Conservation (phyloP, 2,888 invertebrate species). For the Brachyopa scutellaris region DNA sequence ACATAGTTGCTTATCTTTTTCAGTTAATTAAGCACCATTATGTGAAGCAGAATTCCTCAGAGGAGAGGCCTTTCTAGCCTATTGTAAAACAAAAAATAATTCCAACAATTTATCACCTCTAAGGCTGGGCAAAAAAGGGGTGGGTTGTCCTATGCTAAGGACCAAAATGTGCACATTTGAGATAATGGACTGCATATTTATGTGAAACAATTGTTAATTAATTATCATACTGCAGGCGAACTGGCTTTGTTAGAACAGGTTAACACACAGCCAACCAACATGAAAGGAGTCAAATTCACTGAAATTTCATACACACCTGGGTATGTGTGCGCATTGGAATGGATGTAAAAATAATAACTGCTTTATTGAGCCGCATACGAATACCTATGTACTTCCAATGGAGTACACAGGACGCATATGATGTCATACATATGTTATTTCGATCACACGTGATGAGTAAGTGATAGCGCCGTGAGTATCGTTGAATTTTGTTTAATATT, state of each 20-base stretch:
- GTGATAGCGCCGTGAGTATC: too few relatives aligned
- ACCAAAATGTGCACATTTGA: conserved; percentile 25
- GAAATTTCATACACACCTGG: not conserved
- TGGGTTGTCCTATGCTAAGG: not conserved
- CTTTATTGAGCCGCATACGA: not conserved
- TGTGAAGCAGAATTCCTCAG: conserved; percentile 34
- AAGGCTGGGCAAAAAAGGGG: not conserved
- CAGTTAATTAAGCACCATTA: conserved; percentile 62
- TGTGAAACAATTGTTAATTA: conserved; percentile 44
- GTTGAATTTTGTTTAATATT: too few relatives aligned
- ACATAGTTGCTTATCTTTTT: conserved; percentile 58
- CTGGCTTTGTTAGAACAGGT: not conserved
- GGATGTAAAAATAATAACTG: conserved; percentile 14
- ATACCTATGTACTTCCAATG: not conserved
- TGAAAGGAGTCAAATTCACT: too few relatives aligned
- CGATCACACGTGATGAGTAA: too few relatives aligned
- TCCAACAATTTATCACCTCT: conserved; percentile 20
- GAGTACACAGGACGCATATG: not conserved
- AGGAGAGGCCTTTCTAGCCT: conserved; percentile 5
- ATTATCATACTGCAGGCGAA: conserved; percentile 26
- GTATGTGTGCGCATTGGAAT: not conserved
- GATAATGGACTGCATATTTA: conserved; percentile 44
- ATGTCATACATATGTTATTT: conserved; percentile 15
- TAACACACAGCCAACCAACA: too few relatives aligned
- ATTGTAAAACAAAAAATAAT: conserved; percentile 19